Evolutionary conservation across 2,113 vertebrate genomes (phyloP), one percentile per base, ranked within the genome.

Genomic region (Odontesthes bonariensis): DNA sequence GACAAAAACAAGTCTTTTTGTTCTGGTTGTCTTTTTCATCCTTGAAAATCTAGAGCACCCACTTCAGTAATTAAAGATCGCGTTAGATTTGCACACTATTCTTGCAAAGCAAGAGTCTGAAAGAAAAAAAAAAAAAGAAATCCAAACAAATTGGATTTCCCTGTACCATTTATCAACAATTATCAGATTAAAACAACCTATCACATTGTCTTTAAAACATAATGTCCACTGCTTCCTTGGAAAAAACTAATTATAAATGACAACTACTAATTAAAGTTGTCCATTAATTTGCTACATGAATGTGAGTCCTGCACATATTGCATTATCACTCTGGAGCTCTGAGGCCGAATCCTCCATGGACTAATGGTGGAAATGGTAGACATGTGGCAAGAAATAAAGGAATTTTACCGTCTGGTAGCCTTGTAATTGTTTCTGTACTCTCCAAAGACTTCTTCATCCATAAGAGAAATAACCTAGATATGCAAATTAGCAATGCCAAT

Each of bases 381-480:
- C 47, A 1, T 38, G 64, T 56, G 61, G 62, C 56, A 73, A 31
- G 81, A 84, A 75, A 61, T 47, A 6, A 79, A 79, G 79, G 74
- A 64, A 79, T 88, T 66, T 75, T 47, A 85, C 80, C 69, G 74
- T 87, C 88, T 89, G 87, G 65, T 64, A 62, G 77, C 68, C 69
- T 86, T 87, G 73, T 91, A 92, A 92, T 93, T 89, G 90, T 92
- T 91, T 92, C 85, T 71, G 54, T 64, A 77, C 60, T 89, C 92
- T 87, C 91, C 66, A 63, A 88, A 88, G 92, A 86, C 86, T 44
- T 60, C 75, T 75, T 46, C 38, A 55, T 60, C 65, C 64, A 70
- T 77, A 73, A 79, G 86, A 88, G 87, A 85, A 91, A 89, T 91
- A 90, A 91, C 79, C 90, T 74, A 87, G 79, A 86, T 91, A 90